These are phyloP conservation scores for Apostichopus leukothele DNA, from an alignment of 53 echinoderm and acorn worm species.

Conservation along the genomic window DNA sequence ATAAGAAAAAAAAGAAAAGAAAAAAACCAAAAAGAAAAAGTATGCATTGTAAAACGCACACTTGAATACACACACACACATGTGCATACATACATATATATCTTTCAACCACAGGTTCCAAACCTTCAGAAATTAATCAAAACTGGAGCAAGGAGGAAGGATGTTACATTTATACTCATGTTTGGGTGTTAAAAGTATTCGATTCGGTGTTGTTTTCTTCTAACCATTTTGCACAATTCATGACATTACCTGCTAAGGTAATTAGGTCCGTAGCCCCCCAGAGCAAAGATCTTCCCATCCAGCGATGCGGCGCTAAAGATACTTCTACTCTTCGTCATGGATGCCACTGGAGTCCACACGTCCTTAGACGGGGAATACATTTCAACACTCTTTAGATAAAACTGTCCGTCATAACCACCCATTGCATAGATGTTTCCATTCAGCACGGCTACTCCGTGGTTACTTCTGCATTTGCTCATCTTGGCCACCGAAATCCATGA, in stretches of 20 bases:
- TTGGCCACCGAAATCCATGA: constrained; percentile 71
- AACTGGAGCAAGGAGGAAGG: too few relatives aligned
- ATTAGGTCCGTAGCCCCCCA: constrained; percentile 92
- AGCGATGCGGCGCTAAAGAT: constrained; percentile 72
- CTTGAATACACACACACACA: too few relatives aligned
- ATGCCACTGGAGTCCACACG: constrained; percentile 71
- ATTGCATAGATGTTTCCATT: constrained; percentile 83
- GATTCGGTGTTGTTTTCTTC: too few relatives aligned
- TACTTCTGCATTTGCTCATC: constrained; percentile 83
- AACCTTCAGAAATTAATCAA: too few relatives aligned
- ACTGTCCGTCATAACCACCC: constrained; percentile 85
- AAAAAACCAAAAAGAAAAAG: too few relatives aligned
- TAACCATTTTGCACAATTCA: too few relatives aligned
- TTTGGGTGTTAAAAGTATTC: too few relatives aligned
- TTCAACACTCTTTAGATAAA: constrained; percentile 88
- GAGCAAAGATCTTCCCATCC: constrained; percentile 85
- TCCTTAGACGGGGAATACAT: constrained; percentile 68
- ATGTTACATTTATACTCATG: too few relatives aligned
- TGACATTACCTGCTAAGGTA: constrained; percentile 78
- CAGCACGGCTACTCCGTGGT: constrained; percentile 88
- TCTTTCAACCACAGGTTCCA: too few relatives aligned
- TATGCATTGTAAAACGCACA: too few relatives aligned
- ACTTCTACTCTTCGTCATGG: constrained; percentile 84
- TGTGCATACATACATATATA: too few relatives aligned
- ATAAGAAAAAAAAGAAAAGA: too few relatives aligned